Conservation (phyloP, 1,140 invertebrate species). For the Leptinotarsa defecta region DNA sequence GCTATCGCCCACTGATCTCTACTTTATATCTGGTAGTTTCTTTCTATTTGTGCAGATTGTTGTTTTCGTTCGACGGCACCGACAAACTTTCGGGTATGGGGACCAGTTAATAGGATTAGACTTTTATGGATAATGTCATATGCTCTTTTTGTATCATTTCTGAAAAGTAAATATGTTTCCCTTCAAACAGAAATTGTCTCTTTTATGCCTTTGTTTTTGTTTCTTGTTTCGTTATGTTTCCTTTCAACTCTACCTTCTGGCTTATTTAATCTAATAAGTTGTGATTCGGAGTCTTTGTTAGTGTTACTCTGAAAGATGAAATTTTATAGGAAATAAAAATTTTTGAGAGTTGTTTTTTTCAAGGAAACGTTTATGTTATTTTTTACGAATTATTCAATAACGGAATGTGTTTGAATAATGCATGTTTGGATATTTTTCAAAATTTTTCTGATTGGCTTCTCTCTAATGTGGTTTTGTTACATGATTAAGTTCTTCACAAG, state of each 20-base stretch:
- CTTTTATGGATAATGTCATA: slow-evolving; percentile 54
- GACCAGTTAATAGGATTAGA: slow-evolving; percentile 52
- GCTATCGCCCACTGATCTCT: slow-evolving; percentile 31
- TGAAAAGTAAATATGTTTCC: slow-evolving; percentile 40
- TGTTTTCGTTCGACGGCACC: slow-evolving; percentile 33
- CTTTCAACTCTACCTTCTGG: slow-evolving; percentile 19
- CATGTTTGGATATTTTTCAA: background rate
- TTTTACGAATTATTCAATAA: background rate
- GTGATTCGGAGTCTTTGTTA: slow-evolving; percentile 12
- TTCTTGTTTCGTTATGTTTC: slow-evolving; percentile 19
- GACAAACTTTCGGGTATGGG: slow-evolving; percentile 37
- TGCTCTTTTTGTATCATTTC: slow-evolving; percentile 44
- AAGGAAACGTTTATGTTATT: background rate
- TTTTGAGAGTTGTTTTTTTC: background rate
- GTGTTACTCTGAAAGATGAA: background rate
- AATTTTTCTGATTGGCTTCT: too few species aligned
- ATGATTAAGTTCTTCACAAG: too few species aligned
- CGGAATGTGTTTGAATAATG: background rate
- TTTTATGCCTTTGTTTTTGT: slow-evolving; percentile 26
- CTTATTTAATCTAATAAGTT: slow-evolving; percentile 16
- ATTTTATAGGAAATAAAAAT: background rate
- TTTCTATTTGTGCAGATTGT: slow-evolving; percentile 29
- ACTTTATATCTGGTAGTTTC: slow-evolving; percentile 36
- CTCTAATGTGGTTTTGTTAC: too few species aligned
- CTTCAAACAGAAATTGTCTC: slow-evolving; percentile 24